These are phyloP conservation scores for Bombus vancouverensis DNA, from an alignment of 1,140 invertebrate species.

Conservation along the genomic window DNA sequence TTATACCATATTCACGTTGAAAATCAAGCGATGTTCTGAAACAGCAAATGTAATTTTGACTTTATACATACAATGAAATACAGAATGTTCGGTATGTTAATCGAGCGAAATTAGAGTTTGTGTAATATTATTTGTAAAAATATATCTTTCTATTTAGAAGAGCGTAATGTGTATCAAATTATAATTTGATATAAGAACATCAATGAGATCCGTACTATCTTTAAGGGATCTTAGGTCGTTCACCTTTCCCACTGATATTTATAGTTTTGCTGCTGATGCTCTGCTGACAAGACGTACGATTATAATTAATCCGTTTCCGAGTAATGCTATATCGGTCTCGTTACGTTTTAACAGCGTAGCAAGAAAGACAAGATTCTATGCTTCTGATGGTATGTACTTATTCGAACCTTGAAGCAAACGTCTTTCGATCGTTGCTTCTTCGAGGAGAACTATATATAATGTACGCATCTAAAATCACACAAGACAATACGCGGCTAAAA, in stretches of 20 bases:
- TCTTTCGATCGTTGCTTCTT: not conserved
- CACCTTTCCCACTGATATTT: constrained; percentile 36
- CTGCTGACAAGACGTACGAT: constrained; percentile 35
- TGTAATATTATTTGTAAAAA: too few species aligned
- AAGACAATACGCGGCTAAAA: constrained; percentile 1
- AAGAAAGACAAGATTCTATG: not conserved
- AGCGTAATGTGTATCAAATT: not conserved
- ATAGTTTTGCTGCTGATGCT: constrained; percentile 42
- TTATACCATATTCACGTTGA: not conserved
- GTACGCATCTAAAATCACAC: not conserved
- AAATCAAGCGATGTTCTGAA: not conserved
- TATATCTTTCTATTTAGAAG: not conserved
- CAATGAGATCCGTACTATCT: not conserved
- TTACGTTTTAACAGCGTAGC: not conserved
- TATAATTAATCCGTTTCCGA: constrained; percentile 39
- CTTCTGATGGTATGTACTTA: not conserved
- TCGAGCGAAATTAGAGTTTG: not conserved
- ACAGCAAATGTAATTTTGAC: not conserved
- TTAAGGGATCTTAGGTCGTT: constrained; percentile 32
- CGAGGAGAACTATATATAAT: not conserved
- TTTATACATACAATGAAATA: not conserved
- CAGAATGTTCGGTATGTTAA: not conserved
- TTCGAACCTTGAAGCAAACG: not conserved
- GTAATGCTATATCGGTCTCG: constrained; percentile 4
- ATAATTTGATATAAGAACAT: not conserved